Conservation (phyloP, 2,888 invertebrate genomes). For the Andrena chrysosceles region DNA sequence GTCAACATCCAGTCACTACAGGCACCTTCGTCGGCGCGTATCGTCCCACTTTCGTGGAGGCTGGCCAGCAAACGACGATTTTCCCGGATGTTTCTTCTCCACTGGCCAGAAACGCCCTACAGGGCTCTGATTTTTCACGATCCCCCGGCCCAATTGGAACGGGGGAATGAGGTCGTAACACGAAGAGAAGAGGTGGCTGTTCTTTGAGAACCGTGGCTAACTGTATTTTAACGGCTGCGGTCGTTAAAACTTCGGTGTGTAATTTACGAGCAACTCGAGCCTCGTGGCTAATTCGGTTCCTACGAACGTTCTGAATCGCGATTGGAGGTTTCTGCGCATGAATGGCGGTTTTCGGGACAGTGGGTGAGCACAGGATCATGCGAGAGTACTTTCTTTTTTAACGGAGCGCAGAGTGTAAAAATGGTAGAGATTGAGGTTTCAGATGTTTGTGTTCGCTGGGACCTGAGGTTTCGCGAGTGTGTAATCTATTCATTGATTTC, state of each 20-base stretch:
- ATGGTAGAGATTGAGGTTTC: no score
- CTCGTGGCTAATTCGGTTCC: not conserved
- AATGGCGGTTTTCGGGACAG: not conserved
- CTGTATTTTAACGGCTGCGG: conserved; percentile 11
- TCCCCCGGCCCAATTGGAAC: not conserved
- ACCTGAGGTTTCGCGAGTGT: no score
- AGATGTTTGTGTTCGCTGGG: no score
- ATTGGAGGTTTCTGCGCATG: not conserved
- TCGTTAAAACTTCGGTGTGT: conserved; percentile 5
- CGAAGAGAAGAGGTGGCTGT: not conserved
- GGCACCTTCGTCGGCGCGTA: conserved; percentile 8
- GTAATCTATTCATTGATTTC: no score
- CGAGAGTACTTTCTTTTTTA: no score
- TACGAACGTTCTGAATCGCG: not conserved
- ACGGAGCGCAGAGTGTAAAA: no score
- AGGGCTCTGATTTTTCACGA: not conserved
- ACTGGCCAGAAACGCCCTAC: not conserved
- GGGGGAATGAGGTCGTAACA: not conserved
- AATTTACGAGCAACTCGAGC: not conserved
- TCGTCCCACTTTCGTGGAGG: conserved; percentile 50
- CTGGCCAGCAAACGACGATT: not conserved
- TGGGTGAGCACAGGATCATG: no score
- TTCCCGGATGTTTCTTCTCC: conserved; percentile 11
- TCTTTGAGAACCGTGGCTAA: conserved; percentile 10
- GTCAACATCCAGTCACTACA: conserved; percentile 43